phyloP scores from a whole-genome alignment of 1,140 invertebrate species.

The Drosophila parvula region DNA sequence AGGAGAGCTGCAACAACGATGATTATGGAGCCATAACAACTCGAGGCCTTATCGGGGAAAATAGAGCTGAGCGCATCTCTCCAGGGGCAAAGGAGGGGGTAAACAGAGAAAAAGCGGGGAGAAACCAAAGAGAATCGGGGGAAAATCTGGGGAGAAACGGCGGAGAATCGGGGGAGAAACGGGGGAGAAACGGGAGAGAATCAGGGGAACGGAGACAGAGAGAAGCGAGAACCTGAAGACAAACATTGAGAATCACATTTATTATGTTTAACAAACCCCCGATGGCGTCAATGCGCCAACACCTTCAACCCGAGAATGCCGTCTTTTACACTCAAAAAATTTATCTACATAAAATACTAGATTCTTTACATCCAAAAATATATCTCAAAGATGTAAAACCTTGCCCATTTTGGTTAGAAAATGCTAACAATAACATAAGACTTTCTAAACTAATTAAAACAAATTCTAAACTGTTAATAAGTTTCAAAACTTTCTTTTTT shows the following conservation, averaged over 20 bases:
- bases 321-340: constrained; percentile 4
- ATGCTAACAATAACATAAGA: background rate
- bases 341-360: constrained; percentile 20
- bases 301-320: constrained; percentile 63
- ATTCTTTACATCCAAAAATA: background rate
- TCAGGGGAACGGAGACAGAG: background rate
- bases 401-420: background rate
- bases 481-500: background rate
- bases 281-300: constrained; percentile 77
- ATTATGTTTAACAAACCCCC: constrained; percentile 78
- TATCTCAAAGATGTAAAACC: background rate
- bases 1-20: constrained; percentile 36
- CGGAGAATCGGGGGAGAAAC: background rate
- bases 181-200: background rate
- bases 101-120: background rate
- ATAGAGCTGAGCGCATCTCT: constrained; percentile 41
- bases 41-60: constrained; percentile 55
- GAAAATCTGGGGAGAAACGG: background rate
- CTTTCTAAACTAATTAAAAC: no score
- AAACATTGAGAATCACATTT: constrained; percentile 71
- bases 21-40: constrained; percentile 50
- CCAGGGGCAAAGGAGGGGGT: background rate
- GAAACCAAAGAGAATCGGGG: background rate
- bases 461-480: no score
- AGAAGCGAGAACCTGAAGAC: constrained; percentile 46